Evolutionary conservation across 2,888 invertebrate genomes (phyloP), one percentile per base, ranked within the genome.

Genomic region (Platycheirus rosarum): DNA sequence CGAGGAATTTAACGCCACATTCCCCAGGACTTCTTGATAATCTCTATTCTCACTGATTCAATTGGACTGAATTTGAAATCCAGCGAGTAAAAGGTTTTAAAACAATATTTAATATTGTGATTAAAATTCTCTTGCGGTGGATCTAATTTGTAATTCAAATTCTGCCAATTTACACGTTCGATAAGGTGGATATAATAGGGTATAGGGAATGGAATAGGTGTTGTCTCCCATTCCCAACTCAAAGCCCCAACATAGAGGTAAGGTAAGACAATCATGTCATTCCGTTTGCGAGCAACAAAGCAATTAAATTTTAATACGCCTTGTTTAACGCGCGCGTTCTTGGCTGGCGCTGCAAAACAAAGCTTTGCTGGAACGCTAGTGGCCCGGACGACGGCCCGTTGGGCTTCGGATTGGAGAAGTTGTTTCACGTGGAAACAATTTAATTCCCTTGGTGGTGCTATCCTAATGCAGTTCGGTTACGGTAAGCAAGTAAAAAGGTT

Each of bases 61-160:
- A 79, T 79, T 69, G 79, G 23, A 62, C 62, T 55, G 69, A 73
- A 66, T 78, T 78, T 60, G 11, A 68, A 79, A 79, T 73, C 75
- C 48, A 35, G 48, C 63, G 48, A 60, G 42, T 62, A 48, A 68
- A 69, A 75, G 75, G 74, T 79, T 79, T 69, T 44, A 26, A 16
- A 69, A 60, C 79, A 73, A 78, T 73, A 73, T 78, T 79, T 79
- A 79, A 79, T 79, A 75, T 68, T 63, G 75, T 75, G 79, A 69
- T 79, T 79, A 79, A 75, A 79, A 79, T 79, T 79, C 79, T 51
- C 75, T 65, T 75, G 75, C 63, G 74, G 74, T 53, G 74, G 23
- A 55, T 79, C 49, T 69, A 75, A 79, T 79, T 79, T 79, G 79
- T 68, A 79, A 75, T 79, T 79, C 69, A 79, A 68, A 79, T 75